These are phyloP conservation scores for Mythimna albipuncta DNA, from an alignment of 2,888 invertebrate genomes.

Conservation along the genomic window DNA sequence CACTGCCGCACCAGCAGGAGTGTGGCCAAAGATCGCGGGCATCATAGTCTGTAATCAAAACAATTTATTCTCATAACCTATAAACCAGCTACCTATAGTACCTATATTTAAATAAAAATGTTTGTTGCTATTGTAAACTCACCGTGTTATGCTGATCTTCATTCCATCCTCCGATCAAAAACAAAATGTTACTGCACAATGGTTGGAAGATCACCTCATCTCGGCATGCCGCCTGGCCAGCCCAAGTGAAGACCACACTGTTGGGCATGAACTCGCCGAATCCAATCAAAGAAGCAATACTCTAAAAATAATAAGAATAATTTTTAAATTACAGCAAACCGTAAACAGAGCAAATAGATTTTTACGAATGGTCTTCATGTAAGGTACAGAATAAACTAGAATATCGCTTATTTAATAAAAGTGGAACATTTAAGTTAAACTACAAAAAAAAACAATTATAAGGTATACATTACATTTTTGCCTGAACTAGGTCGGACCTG, in stretches of 20 bases:
- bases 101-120: not conserved
- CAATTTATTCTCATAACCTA: not conserved
- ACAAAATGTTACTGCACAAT: constrained; percentile 92
- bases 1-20: constrained; percentile 93
- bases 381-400: too few species aligned
- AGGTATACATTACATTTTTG: too few species aligned
- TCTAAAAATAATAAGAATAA: constrained; percentile 72
- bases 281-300: constrained; percentile 85
- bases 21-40: constrained; percentile 92
- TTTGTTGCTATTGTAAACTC: constrained; percentile 8
- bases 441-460: too few species aligned
- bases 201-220: constrained; percentile 89
- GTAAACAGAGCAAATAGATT: not conserved
- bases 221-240: constrained; percentile 89
- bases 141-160: constrained; percentile 80
- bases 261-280: constrained; percentile 92
- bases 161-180: constrained; percentile 92
- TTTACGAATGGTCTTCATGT: not conserved
- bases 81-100: not conserved
- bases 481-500: too few species aligned
- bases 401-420: too few species aligned
- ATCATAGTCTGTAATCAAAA: constrained; percentile 90
- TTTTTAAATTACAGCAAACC: not conserved
- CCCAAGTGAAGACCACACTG: constrained; percentile 85
- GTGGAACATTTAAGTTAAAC: too few species aligned